phyloP scores from a whole-genome alignment of 64 coral and sea anemone species.

The Porites lutea region DNA sequence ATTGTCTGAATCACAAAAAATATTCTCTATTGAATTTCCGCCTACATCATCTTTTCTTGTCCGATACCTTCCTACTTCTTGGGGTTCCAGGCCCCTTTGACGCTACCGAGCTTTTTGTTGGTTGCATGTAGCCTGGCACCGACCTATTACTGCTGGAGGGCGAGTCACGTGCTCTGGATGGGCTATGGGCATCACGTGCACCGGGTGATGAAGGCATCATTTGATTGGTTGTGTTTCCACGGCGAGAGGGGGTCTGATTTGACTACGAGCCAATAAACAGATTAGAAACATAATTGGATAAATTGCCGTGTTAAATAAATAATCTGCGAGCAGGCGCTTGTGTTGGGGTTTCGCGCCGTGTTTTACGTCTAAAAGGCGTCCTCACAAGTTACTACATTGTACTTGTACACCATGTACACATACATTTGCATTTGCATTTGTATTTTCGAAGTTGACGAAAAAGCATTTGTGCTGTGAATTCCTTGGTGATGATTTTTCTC shows the following conservation, averaged over 20 bases:
- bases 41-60: conserved; percentile 71
- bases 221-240: conserved; percentile 20
- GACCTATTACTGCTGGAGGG: conserved; percentile 9
- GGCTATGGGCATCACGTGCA: conserved; percentile 49
- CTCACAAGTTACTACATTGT: no score
- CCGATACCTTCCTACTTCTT: conserved; percentile 17
- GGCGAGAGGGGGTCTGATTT: conserved; percentile 32
- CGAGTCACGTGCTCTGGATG: conserved; percentile 40
- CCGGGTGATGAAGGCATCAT: conserved; percentile 28
- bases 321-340: no score
- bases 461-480: no score
- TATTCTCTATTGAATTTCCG: conserved; percentile 2
- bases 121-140: conserved; percentile 75
- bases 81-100: conserved; percentile 38
- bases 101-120: conserved; percentile 62
- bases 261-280: neutral
- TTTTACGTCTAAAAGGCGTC: no score
- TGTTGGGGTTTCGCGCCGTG: no score
- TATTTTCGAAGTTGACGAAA: no score
- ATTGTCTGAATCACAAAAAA: conserved; percentile 23
- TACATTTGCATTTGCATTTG: no score
- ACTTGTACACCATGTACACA: no score
- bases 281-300: neutral
- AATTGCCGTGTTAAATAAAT: no score
- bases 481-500: no score